Percentiles rank a stretch among this genome's conserved stretches.
Evolutionary conservation across 1,140 invertebrate species (phyloP).

Genomic region (Pogonognathellus flavescens): DNA sequence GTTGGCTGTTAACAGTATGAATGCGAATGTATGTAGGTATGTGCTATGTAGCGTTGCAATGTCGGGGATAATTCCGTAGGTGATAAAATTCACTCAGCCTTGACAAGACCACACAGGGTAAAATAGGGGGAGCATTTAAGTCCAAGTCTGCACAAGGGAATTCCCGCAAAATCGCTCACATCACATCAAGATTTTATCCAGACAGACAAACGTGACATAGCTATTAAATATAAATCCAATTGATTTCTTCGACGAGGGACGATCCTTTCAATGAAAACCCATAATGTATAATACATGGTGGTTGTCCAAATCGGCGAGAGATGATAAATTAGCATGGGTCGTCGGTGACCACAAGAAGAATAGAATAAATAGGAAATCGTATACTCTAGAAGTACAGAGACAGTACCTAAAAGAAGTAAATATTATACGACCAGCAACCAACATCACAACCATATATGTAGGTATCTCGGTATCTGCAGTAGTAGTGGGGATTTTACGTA

Average conservation of each 20-base stretch:
- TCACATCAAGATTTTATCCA: constrained; percentile 44
- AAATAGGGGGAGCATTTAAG: background rate
- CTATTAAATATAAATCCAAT: constrained; percentile 44
- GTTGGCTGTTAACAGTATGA: background rate
- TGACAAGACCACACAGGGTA: background rate
- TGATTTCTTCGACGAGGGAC: background rate
- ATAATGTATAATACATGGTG: background rate
- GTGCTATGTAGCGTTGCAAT: background rate
- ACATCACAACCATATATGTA: too few relatives aligned
- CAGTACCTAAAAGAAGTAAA: too few relatives aligned
- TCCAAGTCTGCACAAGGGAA: background rate
- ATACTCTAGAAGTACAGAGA: too few relatives aligned
- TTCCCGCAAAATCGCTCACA: background rate
- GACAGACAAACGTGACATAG: constrained; percentile 39
- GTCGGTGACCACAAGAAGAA: background rate
- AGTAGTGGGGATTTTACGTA: too few relatives aligned
- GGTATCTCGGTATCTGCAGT: too few relatives aligned
- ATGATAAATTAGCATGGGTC: constrained; percentile 45
- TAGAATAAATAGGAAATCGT: background rate
- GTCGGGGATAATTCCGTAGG: background rate
- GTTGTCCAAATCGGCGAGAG: constrained; percentile 13
- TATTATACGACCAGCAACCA: too few relatives aligned
- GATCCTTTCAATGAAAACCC: background rate
- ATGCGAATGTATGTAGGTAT: background rate
- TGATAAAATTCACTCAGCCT: constrained; percentile 32